A percentile compares a stretch with the other conserved stretches of the same genome.
phyloP scores from a whole-genome alignment of 53 echinoderm and acorn worm species.

The Paracentrotus lividus region DNA sequence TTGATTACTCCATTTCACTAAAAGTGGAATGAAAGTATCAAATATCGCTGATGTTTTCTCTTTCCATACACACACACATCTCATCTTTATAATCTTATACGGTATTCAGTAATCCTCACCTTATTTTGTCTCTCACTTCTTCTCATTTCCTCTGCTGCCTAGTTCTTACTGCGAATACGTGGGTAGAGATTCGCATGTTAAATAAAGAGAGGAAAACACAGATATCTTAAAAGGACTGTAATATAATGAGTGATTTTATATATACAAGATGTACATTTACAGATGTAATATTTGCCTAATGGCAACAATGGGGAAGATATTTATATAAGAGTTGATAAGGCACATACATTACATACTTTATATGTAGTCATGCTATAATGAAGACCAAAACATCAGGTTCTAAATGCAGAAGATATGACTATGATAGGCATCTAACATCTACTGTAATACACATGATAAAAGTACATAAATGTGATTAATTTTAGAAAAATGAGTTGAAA shows the following conservation, averaged over 20 bases:
- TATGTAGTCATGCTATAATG: neutral
- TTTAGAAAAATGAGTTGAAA: no score
- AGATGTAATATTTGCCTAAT: neutral
- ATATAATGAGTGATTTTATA: conserved; percentile 41
- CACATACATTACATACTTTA: no score
- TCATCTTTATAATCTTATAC: no score
- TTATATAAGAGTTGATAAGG: conserved; percentile 2
- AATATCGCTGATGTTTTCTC: no score
- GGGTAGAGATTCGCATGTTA: neutral
- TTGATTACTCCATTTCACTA: no score
- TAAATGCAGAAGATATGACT: neutral
- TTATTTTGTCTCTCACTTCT: neutral
- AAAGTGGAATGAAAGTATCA: no score
- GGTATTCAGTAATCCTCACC: no score
- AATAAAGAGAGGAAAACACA: neutral
- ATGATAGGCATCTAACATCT: neutral
- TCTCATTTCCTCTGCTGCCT: no score
- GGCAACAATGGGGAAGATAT: neutral
- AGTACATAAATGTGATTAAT: neutral
- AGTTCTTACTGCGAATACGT: neutral
- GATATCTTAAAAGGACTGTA: neutral
- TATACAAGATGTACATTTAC: conserved; percentile 3
- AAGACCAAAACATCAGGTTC: neutral
- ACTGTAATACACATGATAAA: neutral
- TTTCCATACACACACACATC: no score